Base-by-base conservation (phyloP, 2,797 vertebrate genomes). In the Sebastes dallii region DNA sequence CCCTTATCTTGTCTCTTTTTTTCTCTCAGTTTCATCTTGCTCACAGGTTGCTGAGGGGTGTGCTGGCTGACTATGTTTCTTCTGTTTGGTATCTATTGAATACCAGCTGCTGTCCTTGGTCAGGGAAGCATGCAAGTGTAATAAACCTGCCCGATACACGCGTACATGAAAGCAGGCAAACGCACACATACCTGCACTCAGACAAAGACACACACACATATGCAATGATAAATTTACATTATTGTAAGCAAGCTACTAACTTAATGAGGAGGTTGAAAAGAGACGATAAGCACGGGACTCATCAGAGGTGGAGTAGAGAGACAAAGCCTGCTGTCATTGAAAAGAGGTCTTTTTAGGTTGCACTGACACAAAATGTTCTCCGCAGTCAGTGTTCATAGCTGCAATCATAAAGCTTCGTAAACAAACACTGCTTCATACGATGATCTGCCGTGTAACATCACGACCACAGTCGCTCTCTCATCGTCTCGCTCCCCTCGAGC, bases 31-130 rank as follows among this genome's bases (percentile, higher is more conserved):
- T 78, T 66, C 72, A 62, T 75, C 71, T 75, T 72, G 62, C 16
- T 87, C 65, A 69, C 86, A 88, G 84, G 84, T 87, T 84, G 80
- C 81, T 79, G 77, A 89, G 58, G 75, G 70, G 50, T 76, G 36
- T 71, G 14, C 71, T 39, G 39, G 65, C 61, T 78, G 54, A 62
- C 66, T 83, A 13, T 81, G 30, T 88, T 76, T 78, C 52, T 79
- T 80, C 24, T 75, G 39, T 87, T 75, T 76, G 64, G 52, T 87
- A 66, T 78, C 71, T 76, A 74, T 86, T 89, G 55, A 90, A 86
- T 85, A 79, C 73, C 70, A 60, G 81, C 80, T 75, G 58, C 80
- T 80, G 84, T 91, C 86, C 86, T 91, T 89, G 81, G 75, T 82
- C 60, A 62, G 58, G 20, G 61, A 84, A 72, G 66, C 58, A 68